Evolutionary conservation across 2,113 vertebrate genomes (phyloP).

Genomic region (Fulmarus glacialis): DNA sequence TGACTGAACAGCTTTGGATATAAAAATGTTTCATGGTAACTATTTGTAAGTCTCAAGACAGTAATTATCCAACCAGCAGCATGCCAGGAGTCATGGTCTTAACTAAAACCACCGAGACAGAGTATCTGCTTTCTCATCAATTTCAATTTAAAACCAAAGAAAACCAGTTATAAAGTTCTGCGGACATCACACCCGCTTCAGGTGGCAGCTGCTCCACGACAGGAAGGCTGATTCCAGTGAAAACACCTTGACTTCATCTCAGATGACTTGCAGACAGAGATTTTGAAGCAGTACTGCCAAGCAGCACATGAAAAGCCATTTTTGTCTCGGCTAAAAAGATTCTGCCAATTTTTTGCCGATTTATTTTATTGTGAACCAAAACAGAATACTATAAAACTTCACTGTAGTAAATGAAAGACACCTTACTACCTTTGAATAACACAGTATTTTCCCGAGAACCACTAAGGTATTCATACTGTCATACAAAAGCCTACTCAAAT

Average conservation of each 20-base stretch:
- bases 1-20: not conserved
- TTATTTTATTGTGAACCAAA: not conserved
- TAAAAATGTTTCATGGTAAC: not conserved
- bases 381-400: not conserved
- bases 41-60: not conserved
- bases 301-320: not conserved
- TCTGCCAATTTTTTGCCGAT: not conserved
- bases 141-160: not conserved
- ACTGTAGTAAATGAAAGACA: not conserved
- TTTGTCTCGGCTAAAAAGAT: not conserved
- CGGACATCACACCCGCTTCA: not conserved
- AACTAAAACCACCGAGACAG: not conserved
- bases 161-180: not conserved
- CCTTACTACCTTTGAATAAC: not conserved
- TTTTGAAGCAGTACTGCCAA: not conserved
- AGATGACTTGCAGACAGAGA: not conserved
- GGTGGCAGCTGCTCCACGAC: rapidly evolving
- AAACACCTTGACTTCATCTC: not conserved
- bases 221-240: not conserved
- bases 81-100: not conserved
- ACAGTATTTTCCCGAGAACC: not conserved
- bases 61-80: not conserved
- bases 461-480: not conserved
- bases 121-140: not conserved
- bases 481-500: not conserved